Base-by-base conservation (phyloP, 2,888 invertebrate genomes). In the Cryptocephalus moraei region DNA sequence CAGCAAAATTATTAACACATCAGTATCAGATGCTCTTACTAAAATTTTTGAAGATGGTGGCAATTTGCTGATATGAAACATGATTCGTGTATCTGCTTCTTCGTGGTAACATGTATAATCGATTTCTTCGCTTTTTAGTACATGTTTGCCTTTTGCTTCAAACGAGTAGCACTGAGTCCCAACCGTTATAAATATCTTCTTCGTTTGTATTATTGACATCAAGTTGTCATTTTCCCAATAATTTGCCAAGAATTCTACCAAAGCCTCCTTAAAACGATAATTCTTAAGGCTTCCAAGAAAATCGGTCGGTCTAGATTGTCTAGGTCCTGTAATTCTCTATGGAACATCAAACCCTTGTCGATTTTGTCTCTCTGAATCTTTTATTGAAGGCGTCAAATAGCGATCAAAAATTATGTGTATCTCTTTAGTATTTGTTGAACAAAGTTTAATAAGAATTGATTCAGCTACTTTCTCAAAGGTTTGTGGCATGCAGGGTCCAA, bases 321-420 rank as follows among this genome's bases (percentile, higher is more conserved):
- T 52, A 52, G 60, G 59, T 49, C 33, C 43, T 43, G 43, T n/a
- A 48, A 48, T 48, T 45, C 42, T 45, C n/a, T n/a, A n/a, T n/a
- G n/a, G n/a, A n/a, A 32, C 13, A 47, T 46, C 47, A 13, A 49
- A 49, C 41, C 53, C 59, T 50, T 52, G 10, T 48, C 53, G 46
- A 46, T 39, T 53, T 52, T 54, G 43, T n/a, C 59, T 56, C 55
- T 66, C 65, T 38, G 42, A 57, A 56, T 65, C 63, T 60, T 66
- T 67, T 41, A 65, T 64, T 22, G 63, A n/a, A n/a, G n/a, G n/a
- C n/a, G n/a, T n/a, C n/a, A n/a, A n/a, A n/a, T n/a, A n/a, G n/a
- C n/a, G n/a, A 65, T 34, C 34, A n/a, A 34, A 34, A 9, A 34
- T 34, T 34, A 34, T 9, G n/a, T 34, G 34, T 9, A 34, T 34